These are phyloP conservation scores for Australoheros facetus DNA, from an alignment of 2,797 vertebrate genomes.

Conservation along the genomic window DNA sequence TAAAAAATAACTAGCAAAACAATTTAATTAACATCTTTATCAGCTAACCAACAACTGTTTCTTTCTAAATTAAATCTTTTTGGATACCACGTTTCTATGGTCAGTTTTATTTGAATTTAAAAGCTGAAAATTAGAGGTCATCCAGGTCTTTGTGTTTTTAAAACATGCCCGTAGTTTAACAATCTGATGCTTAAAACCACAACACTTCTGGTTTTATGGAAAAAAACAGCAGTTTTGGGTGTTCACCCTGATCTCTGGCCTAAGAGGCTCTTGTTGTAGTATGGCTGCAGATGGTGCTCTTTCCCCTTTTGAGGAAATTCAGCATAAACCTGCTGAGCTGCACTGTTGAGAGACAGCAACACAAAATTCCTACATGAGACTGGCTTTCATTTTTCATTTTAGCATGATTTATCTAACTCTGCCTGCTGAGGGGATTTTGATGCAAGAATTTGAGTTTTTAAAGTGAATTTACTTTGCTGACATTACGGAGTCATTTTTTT, in stretches of 20 bases:
- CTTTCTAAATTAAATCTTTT: not conserved
- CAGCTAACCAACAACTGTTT: not conserved
- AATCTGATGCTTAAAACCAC: not conserved
- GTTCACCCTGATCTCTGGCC: not conserved
- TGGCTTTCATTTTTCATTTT: not conserved
- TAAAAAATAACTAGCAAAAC: not conserved
- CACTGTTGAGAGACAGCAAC: not conserved
- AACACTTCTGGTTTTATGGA: fast-evolving
- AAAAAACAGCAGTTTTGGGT: too few relatives aligned
- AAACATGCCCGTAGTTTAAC: not conserved
- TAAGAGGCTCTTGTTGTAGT: fast-evolving
- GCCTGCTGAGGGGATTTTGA: not conserved
- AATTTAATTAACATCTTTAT: not conserved
- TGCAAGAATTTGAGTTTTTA: not conserved
- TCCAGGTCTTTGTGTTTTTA: too few relatives aligned
- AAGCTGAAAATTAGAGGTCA: not conserved
- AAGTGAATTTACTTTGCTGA: not conserved
- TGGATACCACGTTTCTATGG: not conserved
- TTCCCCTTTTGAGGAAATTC: not conserved
- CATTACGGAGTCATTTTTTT: not conserved
- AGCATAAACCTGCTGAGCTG: fast-evolving
- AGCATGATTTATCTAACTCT: not conserved
- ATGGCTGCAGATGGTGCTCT: not conserved
- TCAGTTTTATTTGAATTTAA: not conserved
- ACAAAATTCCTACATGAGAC: not conserved